These are phyloP conservation scores for Nyctalus aviator DNA, from an alignment of 2,797 vertebrate genomes.

Conservation along the genomic window DNA sequence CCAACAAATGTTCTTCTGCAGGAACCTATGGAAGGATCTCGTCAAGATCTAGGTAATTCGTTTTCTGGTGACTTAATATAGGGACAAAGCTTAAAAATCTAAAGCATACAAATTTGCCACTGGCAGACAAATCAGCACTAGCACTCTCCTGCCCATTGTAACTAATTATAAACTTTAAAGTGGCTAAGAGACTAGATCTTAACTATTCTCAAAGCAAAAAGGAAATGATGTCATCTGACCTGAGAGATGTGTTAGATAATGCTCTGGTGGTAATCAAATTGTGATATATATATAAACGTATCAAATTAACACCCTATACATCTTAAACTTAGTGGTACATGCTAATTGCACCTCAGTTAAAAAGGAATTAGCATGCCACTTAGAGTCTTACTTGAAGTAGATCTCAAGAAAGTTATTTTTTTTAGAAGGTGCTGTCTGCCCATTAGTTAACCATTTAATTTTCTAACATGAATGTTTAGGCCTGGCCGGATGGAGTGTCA, in stretches of 20 bases:
- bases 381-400: neutral
- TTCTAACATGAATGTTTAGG: neutral
- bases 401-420: neutral
- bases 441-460: neutral
- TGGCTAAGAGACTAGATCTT: neutral
- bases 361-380: neutral
- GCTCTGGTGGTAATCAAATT: neutral
- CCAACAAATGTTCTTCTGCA: slow-evolving; percentile 1
- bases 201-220: neutral
- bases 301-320: neutral
- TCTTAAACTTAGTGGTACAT: neutral
- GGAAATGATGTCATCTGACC: neutral
- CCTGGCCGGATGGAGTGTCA: neutral
- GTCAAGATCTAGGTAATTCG: neutral
- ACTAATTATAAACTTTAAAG: neutral
- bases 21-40: neutral
- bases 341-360: neutral
- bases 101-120: neutral
- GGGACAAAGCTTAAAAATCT: neutral
- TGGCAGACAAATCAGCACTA: neutral
- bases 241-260: neutral
- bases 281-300: neutral
- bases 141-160: neutral
- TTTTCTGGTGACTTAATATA: neutral
- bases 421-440: neutral